A percentile compares a stretch with the other conserved stretches of the same genome.
Conservation (phyloP, 2,113 vertebrate genomes). For the Poeciliopsis prolifica region DNA sequence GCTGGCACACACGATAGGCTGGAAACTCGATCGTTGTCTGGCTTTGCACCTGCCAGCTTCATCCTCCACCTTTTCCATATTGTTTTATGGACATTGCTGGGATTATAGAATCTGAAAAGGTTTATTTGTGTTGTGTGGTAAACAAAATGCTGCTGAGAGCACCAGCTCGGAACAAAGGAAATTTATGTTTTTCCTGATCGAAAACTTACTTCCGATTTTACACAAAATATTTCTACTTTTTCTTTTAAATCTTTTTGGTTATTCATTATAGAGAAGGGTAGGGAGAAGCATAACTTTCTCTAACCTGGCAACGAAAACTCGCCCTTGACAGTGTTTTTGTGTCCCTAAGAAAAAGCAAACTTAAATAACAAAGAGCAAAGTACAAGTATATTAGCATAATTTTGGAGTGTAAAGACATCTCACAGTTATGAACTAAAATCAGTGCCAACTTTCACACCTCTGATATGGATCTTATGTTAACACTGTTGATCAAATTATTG, state of each 20-base stretch:
- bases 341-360: background rate
- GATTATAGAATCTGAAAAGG: conserved; percentile 36
- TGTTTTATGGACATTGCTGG: conserved; percentile 48
- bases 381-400: background rate
- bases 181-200: conserved; percentile 5
- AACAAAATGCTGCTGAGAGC: conserved; percentile 46
- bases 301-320: background rate
- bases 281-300: background rate
- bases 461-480: background rate
- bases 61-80: conserved; percentile 45
- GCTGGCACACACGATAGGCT: conserved; percentile 37
- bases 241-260: background rate
- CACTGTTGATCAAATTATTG: conserved; percentile 14
- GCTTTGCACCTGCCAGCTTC: conserved; percentile 47
- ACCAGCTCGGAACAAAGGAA: conserved; percentile 20
- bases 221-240: background rate
- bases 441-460: background rate
- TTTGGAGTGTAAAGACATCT: background rate
- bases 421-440: background rate
- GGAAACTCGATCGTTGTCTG: conserved; percentile 46
- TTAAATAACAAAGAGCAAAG: background rate
- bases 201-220: background rate
- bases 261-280: background rate
- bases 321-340: background rate
- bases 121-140: conserved; percentile 35